A percentile compares a stretch with the other conserved stretches of the same genome.
These are phyloP conservation scores for Drosophila cognata DNA, from an alignment of 2,888 invertebrate species.

Conservation along the genomic window DNA sequence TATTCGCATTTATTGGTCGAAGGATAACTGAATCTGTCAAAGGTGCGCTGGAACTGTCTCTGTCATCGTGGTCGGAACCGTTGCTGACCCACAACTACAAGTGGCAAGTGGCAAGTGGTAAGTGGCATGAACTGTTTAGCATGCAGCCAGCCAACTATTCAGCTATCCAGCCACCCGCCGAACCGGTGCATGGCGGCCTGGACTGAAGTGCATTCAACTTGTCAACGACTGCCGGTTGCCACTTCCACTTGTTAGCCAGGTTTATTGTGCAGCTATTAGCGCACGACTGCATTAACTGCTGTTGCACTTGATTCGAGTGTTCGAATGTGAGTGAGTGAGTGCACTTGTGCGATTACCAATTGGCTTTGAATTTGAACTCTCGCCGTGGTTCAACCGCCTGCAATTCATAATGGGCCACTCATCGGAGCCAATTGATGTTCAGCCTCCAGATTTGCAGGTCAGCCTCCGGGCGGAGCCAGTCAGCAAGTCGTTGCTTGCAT, in stretches of 20 bases:
- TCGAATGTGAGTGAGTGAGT: slow-evolving; percentile 17
- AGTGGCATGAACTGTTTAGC: neutral
- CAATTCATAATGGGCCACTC: slow-evolving; percentile 37
- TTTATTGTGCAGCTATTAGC: slow-evolving; percentile 62
- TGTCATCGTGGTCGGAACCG: neutral
- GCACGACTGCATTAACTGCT: slow-evolving; percentile 21
- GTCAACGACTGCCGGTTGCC: slow-evolving; percentile 27
- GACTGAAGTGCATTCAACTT: slow-evolving; percentile 58
- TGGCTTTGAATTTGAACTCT: slow-evolving; percentile 50
- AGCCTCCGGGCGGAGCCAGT: neutral
- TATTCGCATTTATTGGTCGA: neutral
- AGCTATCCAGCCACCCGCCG: slow-evolving; percentile 22
- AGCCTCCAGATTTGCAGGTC: slow-evolving; percentile 11
- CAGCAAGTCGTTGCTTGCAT: neutral
- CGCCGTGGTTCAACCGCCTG: slow-evolving; percentile 44
- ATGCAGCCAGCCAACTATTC: neutral
- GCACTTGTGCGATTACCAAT: slow-evolving; percentile 18
- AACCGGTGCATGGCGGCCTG: slow-evolving; percentile 25
- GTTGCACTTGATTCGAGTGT: slow-evolving; percentile 24
- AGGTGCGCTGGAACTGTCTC: neutral
- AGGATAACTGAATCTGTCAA: neutral
- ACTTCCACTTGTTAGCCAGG: slow-evolving; percentile 67
- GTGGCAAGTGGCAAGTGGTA: slow-evolving; percentile 3
- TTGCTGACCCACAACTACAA: slow-evolving; percentile 39
- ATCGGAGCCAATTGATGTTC: slow-evolving; percentile 28